Base-by-base conservation (phyloP, 2,888 invertebrate genomes). In the Julus scandinavius region DNA sequence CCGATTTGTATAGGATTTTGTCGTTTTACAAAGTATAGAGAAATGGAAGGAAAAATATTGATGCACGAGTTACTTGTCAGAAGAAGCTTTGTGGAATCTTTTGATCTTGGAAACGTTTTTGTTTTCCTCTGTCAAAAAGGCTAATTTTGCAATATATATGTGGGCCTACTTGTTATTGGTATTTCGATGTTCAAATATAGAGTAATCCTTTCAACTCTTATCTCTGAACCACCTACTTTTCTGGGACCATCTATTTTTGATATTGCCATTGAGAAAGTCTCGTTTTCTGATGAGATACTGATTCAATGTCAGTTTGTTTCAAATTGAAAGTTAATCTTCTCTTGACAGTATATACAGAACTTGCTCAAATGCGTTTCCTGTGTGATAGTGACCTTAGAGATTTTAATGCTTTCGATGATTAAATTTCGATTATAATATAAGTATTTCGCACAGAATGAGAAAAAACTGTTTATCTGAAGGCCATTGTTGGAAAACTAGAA, bases 261-360 rank as follows among this genome's bases (percentile, higher is more conserved):
- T 45, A 45, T 45, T 45, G 45, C 1, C 45, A 45, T 45, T 38
- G 38, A 15, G 15, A 80, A 80, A 80, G 80, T 80, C 38, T 38
- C 80, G 38, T 80, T 80, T 80, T 80, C 80, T 80, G 80, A 80
- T 40, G 80, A 38, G 80, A 38, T 40, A 80, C 80, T 13, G 80
- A 80, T 38, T 80, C 80, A 29, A 80, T 80, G 80, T 80, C 80
- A 80, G 38, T 80, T 38, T 80, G 80, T 40, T 80, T 80, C 38
- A 80, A 38, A 80, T 80, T 80, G 80, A 80, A 80, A 80, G 80
- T 40, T 80, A 80, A 80, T 80, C 80, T 80, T 38, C 38, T 80
- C 15, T 29, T 80, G 80, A 11, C 80, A 80, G 80, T 15, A 29
- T 29, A 29, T 29, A 15, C 38, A 80, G 38, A 80, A 80, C 15